Evolutionary conservation across 30 jellyfish, hydroid and myxozoan species (phyloP), one percentile per base, ranked within the genome.

Genomic region (Morbakka virulenta): DNA sequence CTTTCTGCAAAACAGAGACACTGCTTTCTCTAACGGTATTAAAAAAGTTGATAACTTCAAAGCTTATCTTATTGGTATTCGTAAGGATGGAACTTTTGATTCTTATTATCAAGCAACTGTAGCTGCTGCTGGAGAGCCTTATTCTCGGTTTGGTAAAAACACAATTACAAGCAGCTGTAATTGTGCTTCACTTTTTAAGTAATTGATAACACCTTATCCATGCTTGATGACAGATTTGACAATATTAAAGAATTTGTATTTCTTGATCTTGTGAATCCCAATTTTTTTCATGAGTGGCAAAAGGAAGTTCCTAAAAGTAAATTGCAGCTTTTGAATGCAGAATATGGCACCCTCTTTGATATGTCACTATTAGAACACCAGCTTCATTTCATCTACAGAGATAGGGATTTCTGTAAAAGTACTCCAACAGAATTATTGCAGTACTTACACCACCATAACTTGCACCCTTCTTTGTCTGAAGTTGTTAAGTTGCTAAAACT

Each of bases 261-360:
- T 50, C 26, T 35, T 13, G 89, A 57, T 79, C 33, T 79, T 21
- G 83, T 66, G 1, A 66, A 79, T 49, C 89, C 82, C 31, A 1
- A 17, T 3, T 23, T 64, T 20, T 79, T 79, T 28, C 25, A 21
- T 6, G n/a, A 34, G 21, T 61, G 79, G 77, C 20, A 36, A 26
- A 27, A 76, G 4, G 14, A 23, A 0, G 79, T 63, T 11, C 79
- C 80, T 4, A 57, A 4, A 4, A 53, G 12, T 57, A 62, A 57
- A 51, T 28, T 34, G 35, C 57, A 26, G 13, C 57, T 35, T 4
- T 62, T 76, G n/a, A 32, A 33, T 32, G 28, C 21, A 17, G 51
- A 22, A 36, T 76, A 76, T 76, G 87, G 80, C 27, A 20, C 83
- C 20, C 41, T 76, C 23, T 53, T 52, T 25, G 4, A 28, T 22